Base-by-base conservation (phyloP, 2,797 vertebrate species). In the Pipistrellus pygmaeus region DNA sequence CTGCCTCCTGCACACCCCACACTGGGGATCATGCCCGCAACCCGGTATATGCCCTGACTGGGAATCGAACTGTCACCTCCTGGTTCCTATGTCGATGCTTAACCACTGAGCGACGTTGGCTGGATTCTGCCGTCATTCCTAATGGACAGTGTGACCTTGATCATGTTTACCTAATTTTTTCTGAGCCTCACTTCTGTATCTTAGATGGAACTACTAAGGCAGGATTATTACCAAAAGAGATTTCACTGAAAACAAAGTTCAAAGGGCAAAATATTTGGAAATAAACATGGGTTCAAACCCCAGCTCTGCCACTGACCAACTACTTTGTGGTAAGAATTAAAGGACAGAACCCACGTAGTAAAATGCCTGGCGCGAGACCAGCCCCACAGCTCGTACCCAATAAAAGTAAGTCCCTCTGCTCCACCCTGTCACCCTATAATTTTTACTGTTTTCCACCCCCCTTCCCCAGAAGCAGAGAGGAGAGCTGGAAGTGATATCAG, bases 171-270 rank as follows among this genome's bases (percentile, higher is more conserved):
- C 23, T 95, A 53, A 76, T 92, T 57, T 85, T 72, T 57, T 81
- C 35, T 18, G 81, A 85, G 80, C 51, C 64, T 85, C 41, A 72
- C 11, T 87, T 88, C 53, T 60, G 44, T 88, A 78, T 92, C 76
- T 83, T 57, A 96, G 92, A 76, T 81, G 55, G 48, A 94, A 83
- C 77, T 85, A 66, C 91, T 90, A 91, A 83, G 90, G 90, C 46
- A 85, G 20, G 21, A 72, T 86, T 94, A 78, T 85, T 85, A 93
- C 18, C 83, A 57, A 90, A 92, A 73, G 13, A 86, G 46, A 92
- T 87, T 88, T 81, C 21, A 73, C 55, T 88, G 81, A 84, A 96
- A 96, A 92, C 53, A 66, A 80, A 78, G 71, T 85, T 92, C n/a
- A 90, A 78, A 84, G 38, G 38, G 9, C 23, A 1, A 80, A 93